Base-by-base conservation (phyloP, 2,888 invertebrate genomes). In the Drosophila merina region DNA sequence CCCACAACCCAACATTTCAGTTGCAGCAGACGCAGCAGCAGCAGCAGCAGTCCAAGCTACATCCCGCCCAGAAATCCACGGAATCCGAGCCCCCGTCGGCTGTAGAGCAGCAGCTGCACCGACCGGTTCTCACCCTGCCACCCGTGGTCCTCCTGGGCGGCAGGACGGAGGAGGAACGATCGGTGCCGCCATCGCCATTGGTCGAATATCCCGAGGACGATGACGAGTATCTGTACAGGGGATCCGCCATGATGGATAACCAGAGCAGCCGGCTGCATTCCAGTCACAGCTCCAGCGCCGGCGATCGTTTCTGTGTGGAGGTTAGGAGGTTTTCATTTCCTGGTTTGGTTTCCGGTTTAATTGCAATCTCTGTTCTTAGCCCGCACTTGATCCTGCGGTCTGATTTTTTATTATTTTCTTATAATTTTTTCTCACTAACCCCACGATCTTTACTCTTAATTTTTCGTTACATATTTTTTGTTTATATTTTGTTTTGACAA, bases 131-230 rank as follows among this genome's bases (percentile, higher is more conserved):
- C 36, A 88, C 90, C 81, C 91, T 93, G 90, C 93, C 93, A 78
- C 93, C 93, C 80, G 92, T 92, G 86, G 92, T 92, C 63, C 77
- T 92, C 14, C 72, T 92, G 94, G 93, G 91, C 31, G 88, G 86
- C 12, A 73, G 74, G 5, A 25, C 44, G 8, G 67, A 69, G 38
- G 88, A 74, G 45, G 86, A 86, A n/a, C 42, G 50, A 5, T 63
- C 66, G 6, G 92, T 93, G 90, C 93, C 94, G 82, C 94, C 94
- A 89, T 95, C 95, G 92, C 95, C 95, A 85, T 94, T 97, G 91
- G 94, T 97, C 90, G 97, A 97, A 93, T 97, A 96, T 92, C 97
- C 97, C 89, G 96, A 96, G 91, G 97, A 96, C 93, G 97, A 97
- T 93, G 96, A 96, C 93, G 88, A 88, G 42, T 74, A 68, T 36